Conservation (phyloP, 2,888 invertebrate species). For the Eupithecia vulgata region DNA sequence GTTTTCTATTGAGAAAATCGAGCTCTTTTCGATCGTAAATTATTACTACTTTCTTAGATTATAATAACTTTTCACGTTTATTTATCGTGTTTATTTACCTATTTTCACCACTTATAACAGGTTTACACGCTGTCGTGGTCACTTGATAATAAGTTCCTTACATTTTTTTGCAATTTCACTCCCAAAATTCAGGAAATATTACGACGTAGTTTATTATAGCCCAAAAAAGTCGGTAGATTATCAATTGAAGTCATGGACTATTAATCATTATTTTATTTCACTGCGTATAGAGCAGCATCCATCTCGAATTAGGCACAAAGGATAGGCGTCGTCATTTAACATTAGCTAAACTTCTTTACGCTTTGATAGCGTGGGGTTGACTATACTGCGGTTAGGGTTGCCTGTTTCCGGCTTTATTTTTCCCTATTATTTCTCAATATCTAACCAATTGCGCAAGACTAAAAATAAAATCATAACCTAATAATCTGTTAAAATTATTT, state of each 20-base stretch:
- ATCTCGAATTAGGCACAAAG: slow-evolving; percentile 80
- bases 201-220: neutral
- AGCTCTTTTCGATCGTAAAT: slow-evolving; percentile 6
- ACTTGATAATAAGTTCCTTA: neutral
- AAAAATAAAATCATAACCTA: neutral
- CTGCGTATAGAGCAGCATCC: slow-evolving; percentile 74
- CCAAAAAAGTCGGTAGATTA: neutral
- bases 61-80: neutral
- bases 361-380: slow-evolving; percentile 67
- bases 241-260: neutral
- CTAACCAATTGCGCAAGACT: neutral
- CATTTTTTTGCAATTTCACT: neutral
- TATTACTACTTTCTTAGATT: neutral
- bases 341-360: slow-evolving; percentile 84
- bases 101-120: neutral
- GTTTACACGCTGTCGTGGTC: neutral
- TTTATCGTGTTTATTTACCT: neutral
- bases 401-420: slow-evolving; percentile 5
- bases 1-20: slow-evolving; percentile 49
- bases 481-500: neutral
- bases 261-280: slow-evolving; percentile 53
- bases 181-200: neutral
- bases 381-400: slow-evolving; percentile 34
- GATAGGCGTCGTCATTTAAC: slow-evolving; percentile 82
- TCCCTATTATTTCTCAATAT: neutral